Evolutionary conservation across 2,113 vertebrate genomes (phyloP).

Genomic region (Callionymus lyra): DNA sequence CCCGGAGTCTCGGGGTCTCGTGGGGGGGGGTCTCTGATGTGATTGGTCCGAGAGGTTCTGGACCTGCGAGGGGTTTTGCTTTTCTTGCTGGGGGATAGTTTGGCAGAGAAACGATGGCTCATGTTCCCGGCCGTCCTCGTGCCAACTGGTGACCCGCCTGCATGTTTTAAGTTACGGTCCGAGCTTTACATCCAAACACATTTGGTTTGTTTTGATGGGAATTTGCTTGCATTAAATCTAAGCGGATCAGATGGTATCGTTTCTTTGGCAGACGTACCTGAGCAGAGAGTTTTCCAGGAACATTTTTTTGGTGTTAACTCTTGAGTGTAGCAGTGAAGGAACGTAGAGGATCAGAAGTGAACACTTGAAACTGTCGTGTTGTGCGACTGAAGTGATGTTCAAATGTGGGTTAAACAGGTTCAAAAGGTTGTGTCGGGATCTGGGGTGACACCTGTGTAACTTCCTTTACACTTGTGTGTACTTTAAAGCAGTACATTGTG

Average conservation of each 20-base stretch:
- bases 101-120: slow-evolving; percentile 1
- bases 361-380: too few relatives aligned
- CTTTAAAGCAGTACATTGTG: too few relatives aligned
- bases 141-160: background rate
- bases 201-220: background rate
- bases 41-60: background rate
- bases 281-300: background rate
- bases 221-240: background rate
- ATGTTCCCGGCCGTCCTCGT: background rate
- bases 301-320: too few relatives aligned
- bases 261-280: background rate
- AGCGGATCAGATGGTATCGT: background rate
- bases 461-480: too few relatives aligned
- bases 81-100: background rate
- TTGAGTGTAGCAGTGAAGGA: too few relatives aligned
- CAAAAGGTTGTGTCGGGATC: too few relatives aligned
- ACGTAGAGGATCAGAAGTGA: too few relatives aligned
- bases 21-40: too few relatives aligned
- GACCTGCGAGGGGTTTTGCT: background rate
- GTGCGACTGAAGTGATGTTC: too few relatives aligned
- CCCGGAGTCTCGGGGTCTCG: too few relatives aligned
- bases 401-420: too few relatives aligned
- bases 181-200: background rate
- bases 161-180: background rate
- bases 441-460: too few relatives aligned